Evolutionary conservation across 23 tunicate species (phyloP).

Genomic region (Botrylloides violaceus): DNA sequence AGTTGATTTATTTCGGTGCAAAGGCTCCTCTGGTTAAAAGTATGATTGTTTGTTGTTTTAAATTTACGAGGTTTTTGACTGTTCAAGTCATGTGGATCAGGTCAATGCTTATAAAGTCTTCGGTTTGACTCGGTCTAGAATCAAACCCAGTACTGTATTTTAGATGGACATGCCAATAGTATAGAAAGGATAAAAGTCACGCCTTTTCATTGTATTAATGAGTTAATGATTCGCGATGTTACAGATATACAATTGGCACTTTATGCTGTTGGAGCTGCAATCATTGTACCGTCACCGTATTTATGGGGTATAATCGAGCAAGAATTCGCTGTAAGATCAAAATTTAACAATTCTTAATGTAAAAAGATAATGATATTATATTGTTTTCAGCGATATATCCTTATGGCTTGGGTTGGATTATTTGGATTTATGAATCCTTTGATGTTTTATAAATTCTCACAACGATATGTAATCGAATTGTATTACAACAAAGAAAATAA

Average conservation of each 20-base stretch:
- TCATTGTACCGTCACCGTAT: not conserved
- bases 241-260: conserved; percentile 2
- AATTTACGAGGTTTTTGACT: too few species aligned
- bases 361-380: not conserved
- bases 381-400: conserved; percentile 27
- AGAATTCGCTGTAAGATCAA: not conserved
- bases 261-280: not conserved
- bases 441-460: conserved; percentile 51
- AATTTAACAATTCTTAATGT: too few species aligned
- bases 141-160: too few species aligned
- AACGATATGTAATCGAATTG: conserved; percentile 64
- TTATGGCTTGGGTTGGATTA: conserved; percentile 22
- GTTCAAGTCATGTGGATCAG: too few species aligned
- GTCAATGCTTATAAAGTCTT: too few species aligned
- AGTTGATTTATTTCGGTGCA: conserved; percentile 2
- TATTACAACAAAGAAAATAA: conserved; percentile 37
- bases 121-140: too few species aligned
- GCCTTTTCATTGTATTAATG: too few species aligned
- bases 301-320: not conserved
- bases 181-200: too few species aligned
- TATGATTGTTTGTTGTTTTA: too few species aligned
- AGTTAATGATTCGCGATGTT: not conserved
- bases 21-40: conserved; percentile 2
- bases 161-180: too few species aligned
- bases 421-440: conserved; percentile 61